Base-by-base conservation (phyloP, 2,888 invertebrate species). In the Neoascia interrupta region DNA sequence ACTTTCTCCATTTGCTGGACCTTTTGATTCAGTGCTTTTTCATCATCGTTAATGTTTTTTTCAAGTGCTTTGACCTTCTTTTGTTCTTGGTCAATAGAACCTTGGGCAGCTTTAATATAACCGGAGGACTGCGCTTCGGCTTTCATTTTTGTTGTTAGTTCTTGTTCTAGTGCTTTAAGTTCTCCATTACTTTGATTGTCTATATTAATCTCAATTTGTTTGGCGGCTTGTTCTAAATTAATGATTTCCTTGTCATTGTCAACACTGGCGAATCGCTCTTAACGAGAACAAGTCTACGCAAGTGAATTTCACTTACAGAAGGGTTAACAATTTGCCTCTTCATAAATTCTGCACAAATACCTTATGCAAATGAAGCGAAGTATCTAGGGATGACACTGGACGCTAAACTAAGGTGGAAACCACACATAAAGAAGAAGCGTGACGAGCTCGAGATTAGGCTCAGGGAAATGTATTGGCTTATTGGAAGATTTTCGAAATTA, bases 11-110 rank as follows among this genome's bases (percentile, higher is more conserved):
- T 89, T 83, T 92, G 91, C 10, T 90, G 89, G 84, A 92, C 89
- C 86, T 95, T 95, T 1, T 86, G 87, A n/a, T 84, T 84, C 13
- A 94, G 84, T 1, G 91, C 90, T 45, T 90, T 90, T 80, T 91
- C 91, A 84, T 97, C 96, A 66, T 94, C 95, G 1, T 86, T 86
- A 3, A 94, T 89, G 83, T 92, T 93, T 81, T 92, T 92, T 80
- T 91, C 89, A 31, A 96, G 88, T 83, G 94, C 92, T 31, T 91
- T 91, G n/a, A 92, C 90, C 80, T 93, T 92, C 83, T 93, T 93
- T 63, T 92, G 90, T 84, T 95, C 94, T 37, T 92, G 91, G 73
- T 92, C 91, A 8, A 95, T 90, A 49, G 90, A 92, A 58, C 93
- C 93, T 81, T 91, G 91, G 10, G 92, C 91, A 4, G 93, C 91